Conservation (phyloP, 2,797 vertebrate genomes). For the Protosalanx chinensis region DNA sequence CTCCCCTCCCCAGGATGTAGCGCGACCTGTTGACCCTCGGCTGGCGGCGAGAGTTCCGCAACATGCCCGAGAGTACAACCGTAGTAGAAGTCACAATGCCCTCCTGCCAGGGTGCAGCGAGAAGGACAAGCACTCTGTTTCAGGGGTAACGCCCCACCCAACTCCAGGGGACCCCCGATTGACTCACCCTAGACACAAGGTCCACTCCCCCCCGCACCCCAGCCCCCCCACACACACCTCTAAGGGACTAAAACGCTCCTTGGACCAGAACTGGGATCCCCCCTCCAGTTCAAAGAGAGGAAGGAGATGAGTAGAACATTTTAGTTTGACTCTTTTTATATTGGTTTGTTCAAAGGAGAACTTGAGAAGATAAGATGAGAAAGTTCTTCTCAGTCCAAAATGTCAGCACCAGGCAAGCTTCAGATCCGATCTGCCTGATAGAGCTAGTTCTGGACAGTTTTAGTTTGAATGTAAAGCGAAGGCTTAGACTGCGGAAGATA, state of each 20-base stretch:
- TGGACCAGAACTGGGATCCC: background rate
- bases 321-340: background rate
- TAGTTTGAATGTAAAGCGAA: too few species aligned
- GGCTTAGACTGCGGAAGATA: too few species aligned
- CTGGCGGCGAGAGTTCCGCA: conserved; percentile 39
- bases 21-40: conserved; percentile 65
- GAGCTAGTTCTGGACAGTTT: too few species aligned
- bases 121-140: background rate
- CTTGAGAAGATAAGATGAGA: too few species aligned
- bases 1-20: conserved; percentile 50
- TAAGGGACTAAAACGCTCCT: background rate
- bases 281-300: background rate
- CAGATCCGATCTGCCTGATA: too few species aligned
- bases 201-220: background rate
- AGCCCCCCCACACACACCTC: background rate
- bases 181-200: background rate
- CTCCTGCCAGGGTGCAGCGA: background rate
- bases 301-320: conserved; percentile 18
- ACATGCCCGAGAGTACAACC: conserved; percentile 11
- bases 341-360: conserved; percentile 11
- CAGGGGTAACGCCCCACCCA: background rate
- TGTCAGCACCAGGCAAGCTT: too few species aligned
- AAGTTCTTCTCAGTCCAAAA: too few species aligned
- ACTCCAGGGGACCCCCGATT: background rate
- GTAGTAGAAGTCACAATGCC: background rate